A percentile compares a stretch with the other conserved stretches of the same genome.
Conservation (phyloP, 2,888 invertebrate genomes). For the Zygaena filipendulae region DNA sequence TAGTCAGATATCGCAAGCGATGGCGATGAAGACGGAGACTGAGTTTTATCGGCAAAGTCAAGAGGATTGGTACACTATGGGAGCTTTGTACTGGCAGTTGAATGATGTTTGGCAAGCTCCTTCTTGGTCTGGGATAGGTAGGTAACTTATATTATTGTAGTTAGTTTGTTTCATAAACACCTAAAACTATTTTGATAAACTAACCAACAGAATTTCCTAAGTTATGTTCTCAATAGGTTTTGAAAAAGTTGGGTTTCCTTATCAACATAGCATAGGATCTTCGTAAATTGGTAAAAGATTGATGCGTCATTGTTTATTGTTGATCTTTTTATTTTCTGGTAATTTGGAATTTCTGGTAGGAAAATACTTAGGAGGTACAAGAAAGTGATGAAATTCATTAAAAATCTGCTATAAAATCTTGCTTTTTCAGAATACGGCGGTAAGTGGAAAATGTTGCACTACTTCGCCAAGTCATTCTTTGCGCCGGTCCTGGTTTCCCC, state of each 20-base stretch:
- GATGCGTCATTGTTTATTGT: too few species aligned
- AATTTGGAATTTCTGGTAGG: too few species aligned
- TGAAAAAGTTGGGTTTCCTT: too few species aligned
- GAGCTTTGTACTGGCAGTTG: slow-evolving; percentile 97
- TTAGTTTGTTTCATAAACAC: background rate
- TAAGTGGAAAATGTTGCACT: slow-evolving; percentile 90
- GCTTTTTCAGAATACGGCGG: slow-evolving; percentile 75
- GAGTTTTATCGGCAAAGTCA: slow-evolving; percentile 80
- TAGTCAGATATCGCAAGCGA: slow-evolving; percentile 91
- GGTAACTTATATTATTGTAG: slow-evolving; percentile 8
- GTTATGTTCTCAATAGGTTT: too few species aligned
- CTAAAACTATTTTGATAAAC: too few species aligned
- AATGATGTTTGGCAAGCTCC: slow-evolving; percentile 99
- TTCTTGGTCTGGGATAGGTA: slow-evolving; percentile 92
- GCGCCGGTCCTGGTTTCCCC: slow-evolving; percentile 78
- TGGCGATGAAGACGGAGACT: slow-evolving; percentile 86
- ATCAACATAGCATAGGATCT: too few species aligned
- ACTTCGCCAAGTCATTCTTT: slow-evolving; percentile 88
- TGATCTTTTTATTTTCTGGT: too few species aligned
- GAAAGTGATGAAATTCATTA: too few species aligned
- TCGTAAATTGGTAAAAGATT: too few species aligned
- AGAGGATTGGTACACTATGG: slow-evolving; percentile 81
- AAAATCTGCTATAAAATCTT: too few species aligned
- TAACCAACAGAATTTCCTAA: too few species aligned
- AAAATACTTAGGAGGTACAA: too few species aligned